Percentiles rank a stretch among this genome's conserved stretches.
Conservation (phyloP, 2,888 invertebrate genomes). For the Piscicola geometra region DNA sequence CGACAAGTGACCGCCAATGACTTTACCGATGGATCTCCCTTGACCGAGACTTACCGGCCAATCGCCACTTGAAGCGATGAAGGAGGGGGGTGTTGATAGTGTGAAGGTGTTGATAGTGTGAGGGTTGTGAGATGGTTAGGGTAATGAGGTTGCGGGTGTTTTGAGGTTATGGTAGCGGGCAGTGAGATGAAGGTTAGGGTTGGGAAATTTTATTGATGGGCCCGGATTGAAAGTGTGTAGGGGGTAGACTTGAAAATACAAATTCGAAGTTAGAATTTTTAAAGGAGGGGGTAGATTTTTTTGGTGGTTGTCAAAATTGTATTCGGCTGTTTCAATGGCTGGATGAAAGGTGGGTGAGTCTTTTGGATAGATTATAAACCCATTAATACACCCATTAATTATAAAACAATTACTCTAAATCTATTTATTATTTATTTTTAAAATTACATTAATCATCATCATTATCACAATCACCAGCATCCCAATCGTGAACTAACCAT, state of each 20-base stretch:
- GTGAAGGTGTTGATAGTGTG: not conserved
- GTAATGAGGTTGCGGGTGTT: not conserved
- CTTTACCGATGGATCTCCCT: constrained; percentile 16
- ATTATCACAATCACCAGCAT: too few species aligned
- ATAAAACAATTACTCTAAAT: too few species aligned
- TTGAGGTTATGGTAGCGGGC: not conserved
- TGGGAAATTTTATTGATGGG: not conserved
- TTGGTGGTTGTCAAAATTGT: too few species aligned
- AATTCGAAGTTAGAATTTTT: not conserved
- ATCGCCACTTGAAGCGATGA: not conserved
- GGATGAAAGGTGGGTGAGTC: too few species aligned
- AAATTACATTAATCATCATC: too few species aligned
- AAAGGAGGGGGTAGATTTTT: too few species aligned
- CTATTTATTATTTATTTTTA: too few species aligned
- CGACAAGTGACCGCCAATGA: constrained; percentile 28
- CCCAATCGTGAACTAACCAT: too few species aligned
- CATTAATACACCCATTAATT: too few species aligned
- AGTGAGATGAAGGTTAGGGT: not conserved
- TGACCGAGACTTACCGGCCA: not conserved
- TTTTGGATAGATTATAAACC: too few species aligned
- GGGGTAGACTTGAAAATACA: not conserved
- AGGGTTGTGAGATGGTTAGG: not conserved
- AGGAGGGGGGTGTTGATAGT: not conserved
- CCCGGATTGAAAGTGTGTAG: not conserved
- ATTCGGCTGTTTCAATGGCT: too few species aligned